Base-by-base conservation (phyloP, 2,888 invertebrate species). In the Leucophora obtusa region DNA sequence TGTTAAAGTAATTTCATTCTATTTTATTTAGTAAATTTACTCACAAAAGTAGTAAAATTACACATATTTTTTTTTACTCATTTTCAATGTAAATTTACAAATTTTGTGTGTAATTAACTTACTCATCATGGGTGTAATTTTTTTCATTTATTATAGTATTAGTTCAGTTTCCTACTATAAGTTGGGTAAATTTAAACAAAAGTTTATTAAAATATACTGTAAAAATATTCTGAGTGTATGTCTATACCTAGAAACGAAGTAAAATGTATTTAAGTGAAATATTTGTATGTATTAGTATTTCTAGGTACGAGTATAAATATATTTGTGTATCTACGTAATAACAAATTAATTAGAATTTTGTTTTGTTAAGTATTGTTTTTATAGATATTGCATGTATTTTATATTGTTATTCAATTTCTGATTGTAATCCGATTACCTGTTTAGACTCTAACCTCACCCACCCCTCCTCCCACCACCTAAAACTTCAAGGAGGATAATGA, bases 381-480 rank as follows among this genome's bases (percentile, higher is more conserved):
- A 38, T n/a, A 18, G 21, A 21, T 18, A 8, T 53, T 11, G 17
- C 51, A 17, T 63, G 21, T 43, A 18, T 56, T 68, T 56, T 15
- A 43, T 56, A 15, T 28, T 56, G 15, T 33, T 68, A 58, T 43
- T 47, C 14, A 68, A 68, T 68, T 43, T 47, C 18, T 47, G 17
- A 56, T 68, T 56, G 47, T 68, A 68, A 68, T 68, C 68, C 68
- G 56, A 68, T 68, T 68, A 58, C 43, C 8, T 68, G 35, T 17
- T 56, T 4, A 21, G 2, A 3, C 21, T 21, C 21, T 4, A 2
- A 4, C 21, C 21, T 24, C 28, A n/a, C 43, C 14, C 14, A 14
- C 43, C 14, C 43, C 10, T 5, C 43, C 11, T 14, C 43, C 14
- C 14, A 14, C 21, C 21, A n/a, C 21, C 21, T 21, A 21, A 21